Conservation (phyloP, 2,797 vertebrate species). For the Acropternis orthonyx region DNA sequence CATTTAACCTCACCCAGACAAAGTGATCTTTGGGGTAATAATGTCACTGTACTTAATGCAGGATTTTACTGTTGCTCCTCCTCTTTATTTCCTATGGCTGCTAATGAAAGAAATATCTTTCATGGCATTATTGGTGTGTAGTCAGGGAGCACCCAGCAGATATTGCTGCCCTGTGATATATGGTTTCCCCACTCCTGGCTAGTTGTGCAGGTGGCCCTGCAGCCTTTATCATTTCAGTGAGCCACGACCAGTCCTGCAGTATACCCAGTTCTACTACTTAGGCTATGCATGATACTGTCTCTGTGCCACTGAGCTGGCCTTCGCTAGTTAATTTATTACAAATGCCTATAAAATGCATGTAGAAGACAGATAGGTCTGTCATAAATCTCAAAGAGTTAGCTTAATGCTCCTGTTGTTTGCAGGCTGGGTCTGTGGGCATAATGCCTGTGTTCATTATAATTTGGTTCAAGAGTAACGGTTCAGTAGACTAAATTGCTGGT, state of each 20-base stretch:
- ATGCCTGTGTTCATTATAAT: constrained; percentile 11
- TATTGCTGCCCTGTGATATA: background rate
- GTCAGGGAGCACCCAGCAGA: background rate
- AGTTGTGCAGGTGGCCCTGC: background rate
- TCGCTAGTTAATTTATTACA: constrained; percentile 64
- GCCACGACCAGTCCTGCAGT: background rate
- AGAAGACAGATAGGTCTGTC: constrained; percentile 61
- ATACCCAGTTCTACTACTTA: background rate
- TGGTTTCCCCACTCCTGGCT: background rate
- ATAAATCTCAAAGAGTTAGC: constrained; percentile 66
- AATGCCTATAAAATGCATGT: constrained; percentile 61
- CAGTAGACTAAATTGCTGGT: background rate
- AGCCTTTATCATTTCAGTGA: background rate
- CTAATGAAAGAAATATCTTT: background rate
- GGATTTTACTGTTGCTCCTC: background rate
- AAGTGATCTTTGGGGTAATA: background rate
- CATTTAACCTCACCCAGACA: background rate
- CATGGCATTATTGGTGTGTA: accelerated
- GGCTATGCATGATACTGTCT: background rate
- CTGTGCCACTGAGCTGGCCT: constrained; percentile 14
- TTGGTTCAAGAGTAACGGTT: background rate
- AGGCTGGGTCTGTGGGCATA: background rate
- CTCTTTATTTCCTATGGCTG: background rate
- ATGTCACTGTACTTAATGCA: background rate
- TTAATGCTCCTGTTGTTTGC: constrained; percentile 49